phyloP scores from a whole-genome alignment of 37 sponge, comb jelly and placozoan species.

The Halichondria panicea region DNA sequence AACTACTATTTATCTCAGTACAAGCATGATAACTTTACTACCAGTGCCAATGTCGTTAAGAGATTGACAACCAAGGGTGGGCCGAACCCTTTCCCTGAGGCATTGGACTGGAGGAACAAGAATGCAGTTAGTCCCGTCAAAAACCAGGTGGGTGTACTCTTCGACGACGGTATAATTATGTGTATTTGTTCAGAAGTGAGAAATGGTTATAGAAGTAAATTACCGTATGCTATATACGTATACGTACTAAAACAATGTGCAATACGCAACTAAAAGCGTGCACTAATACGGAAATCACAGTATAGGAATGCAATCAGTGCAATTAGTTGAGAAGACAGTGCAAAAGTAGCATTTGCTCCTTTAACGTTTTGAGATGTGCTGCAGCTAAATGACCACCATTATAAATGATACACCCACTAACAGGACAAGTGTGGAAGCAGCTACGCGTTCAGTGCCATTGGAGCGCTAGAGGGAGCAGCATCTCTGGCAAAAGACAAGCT shows the following conservation, averaged over 20 bases:
- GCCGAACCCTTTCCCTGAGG: slow-evolving; percentile 1
- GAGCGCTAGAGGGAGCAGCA: slow-evolving; percentile 74
- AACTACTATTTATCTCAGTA: no score
- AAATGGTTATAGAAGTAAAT: no score
- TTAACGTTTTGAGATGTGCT: neutral
- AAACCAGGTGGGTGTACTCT: slow-evolving; percentile 49
- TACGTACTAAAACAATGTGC: no score
- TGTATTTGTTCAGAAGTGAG: no score
- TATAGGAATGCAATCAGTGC: neutral
- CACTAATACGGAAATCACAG: neutral
- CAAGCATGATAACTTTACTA: no score
- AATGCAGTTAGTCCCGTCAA: slow-evolving; percentile 57
- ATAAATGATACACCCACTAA: neutral
- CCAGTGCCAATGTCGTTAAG: no score
- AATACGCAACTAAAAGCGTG: neutral
- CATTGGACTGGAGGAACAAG: slow-evolving; percentile 62
- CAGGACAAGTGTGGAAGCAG: slow-evolving; percentile 81
- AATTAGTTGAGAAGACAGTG: neutral
- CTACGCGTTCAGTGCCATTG: slow-evolving; percentile 88
- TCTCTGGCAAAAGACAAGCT: slow-evolving; percentile 46
- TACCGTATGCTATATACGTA: no score
- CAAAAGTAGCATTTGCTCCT: neutral
- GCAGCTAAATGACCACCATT: neutral
- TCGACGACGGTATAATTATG: no score
- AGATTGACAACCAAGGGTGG: no score